Conservation (phyloP, 2,113 vertebrate species). For the Cichladusa arquata region DNA sequence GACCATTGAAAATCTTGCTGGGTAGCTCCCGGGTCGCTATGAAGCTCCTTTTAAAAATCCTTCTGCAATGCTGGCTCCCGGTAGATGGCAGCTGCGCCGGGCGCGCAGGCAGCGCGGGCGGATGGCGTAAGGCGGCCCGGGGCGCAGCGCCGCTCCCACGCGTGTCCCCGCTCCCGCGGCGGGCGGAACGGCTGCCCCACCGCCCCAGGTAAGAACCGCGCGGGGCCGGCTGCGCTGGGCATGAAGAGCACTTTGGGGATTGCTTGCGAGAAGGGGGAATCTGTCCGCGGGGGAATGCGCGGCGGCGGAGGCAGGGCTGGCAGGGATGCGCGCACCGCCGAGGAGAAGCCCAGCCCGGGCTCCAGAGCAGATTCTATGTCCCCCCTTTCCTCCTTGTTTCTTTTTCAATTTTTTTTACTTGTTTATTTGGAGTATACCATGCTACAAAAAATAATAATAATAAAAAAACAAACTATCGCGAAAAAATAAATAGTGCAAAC, state of each 20-base stretch:
- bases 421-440: background rate
- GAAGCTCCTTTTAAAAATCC: slow-evolving; percentile 89
- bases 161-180: slow-evolving; percentile 22
- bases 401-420: background rate
- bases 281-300: background rate
- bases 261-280: background rate
- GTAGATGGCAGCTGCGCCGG: slow-evolving; percentile 83
- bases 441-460: background rate
- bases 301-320: too few relatives aligned
- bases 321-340: background rate
- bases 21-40: slow-evolving; percentile 72
- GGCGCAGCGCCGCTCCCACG: slow-evolving; percentile 4
- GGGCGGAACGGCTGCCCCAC: background rate
- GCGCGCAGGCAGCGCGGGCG: slow-evolving; percentile 48
- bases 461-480: background rate
- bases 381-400: background rate
- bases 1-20: slow-evolving; percentile 77
- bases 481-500: background rate
- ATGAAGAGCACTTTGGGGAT: background rate
- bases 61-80: slow-evolving; percentile 72
- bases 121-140: slow-evolving; percentile 18
- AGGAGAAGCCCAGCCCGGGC: background rate
- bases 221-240: background rate
- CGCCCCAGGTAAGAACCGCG: slow-evolving; percentile 18
- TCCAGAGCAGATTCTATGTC: background rate